Evolutionary conservation across 2,113 vertebrate species (phyloP), one percentile per base, ranked within the genome.

Genomic region (Casuarius casuarius): DNA sequence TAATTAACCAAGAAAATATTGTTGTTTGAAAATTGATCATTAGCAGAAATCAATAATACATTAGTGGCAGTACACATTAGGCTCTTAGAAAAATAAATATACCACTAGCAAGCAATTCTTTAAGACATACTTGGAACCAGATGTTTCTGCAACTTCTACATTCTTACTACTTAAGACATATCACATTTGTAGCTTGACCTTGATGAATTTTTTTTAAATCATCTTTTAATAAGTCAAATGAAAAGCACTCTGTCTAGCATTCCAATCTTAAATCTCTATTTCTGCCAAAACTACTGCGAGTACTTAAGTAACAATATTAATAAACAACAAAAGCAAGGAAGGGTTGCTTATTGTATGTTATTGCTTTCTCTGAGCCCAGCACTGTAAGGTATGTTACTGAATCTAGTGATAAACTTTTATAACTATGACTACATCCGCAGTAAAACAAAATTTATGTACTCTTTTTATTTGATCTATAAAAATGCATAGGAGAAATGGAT

Each of bases 321-420:
- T 95, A 92, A 94, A 77, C 1, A 71, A 5, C 44, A 73, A 92
- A 86, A 94, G 25, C 56, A 84, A 80, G 54, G 35, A 84, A 75
- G 29, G 31, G 2, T 25, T 79, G 28, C 31, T 84, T 85, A 62
- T 48, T 87, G 21, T 12, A 72, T 75, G 68, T 81, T 89, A 78
- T 81, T 86, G 31, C 38, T 94, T 75, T 76, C 74, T 92, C 25
- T 88, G 84, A 28, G 82, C 80, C n/a, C 28, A 76, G 58, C 8
- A 82, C 22, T 96, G 89, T 67, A 35, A 68, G 54, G 61, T 95
- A 70, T 74, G 86, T 62, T 97, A 95, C 66, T 81, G 92, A 96
- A 82, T 83, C 83, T 67, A 92, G 79, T 67, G n/a, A 87, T 97
- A 97, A 74, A 26, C 87, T 97, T 97, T 98, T 95, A 97, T 75